These are phyloP conservation scores for Goniozus legneri DNA, from an alignment of 1,140 invertebrate genomes.

Conservation along the genomic window DNA sequence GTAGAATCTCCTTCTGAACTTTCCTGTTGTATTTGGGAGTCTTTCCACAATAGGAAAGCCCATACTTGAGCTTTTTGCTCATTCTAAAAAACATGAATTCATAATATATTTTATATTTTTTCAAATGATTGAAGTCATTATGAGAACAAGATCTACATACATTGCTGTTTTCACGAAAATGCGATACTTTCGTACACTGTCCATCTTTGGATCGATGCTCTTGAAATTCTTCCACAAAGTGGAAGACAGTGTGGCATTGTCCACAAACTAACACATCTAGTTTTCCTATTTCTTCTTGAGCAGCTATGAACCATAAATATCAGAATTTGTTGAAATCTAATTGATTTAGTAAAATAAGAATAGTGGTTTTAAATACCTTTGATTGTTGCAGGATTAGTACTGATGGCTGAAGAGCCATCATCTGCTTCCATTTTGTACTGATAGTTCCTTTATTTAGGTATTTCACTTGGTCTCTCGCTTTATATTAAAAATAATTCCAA, in stretches of 20 bases:
- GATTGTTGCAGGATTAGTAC: slow-evolving; percentile 63
- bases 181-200: slow-evolving; percentile 45
- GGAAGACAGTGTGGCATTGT: slow-evolving; percentile 72
- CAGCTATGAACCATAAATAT: slow-evolving; percentile 50
- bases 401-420: slow-evolving; percentile 63
- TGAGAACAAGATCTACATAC: slow-evolving; percentile 37
- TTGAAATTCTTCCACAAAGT: slow-evolving; percentile 74
- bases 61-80: slow-evolving; percentile 78
- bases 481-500: too few species aligned
- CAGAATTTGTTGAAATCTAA: neutral
- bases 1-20: slow-evolving; percentile 50
- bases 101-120: slow-evolving; percentile 3
- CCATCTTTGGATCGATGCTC: slow-evolving; percentile 57
- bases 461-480: too few species aligned
- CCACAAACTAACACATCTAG: slow-evolving; percentile 78
- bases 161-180: slow-evolving; percentile 47
- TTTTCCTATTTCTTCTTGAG: slow-evolving; percentile 69
- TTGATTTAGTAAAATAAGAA: neutral
- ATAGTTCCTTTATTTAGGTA: too few species aligned
- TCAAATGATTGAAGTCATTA: neutral
- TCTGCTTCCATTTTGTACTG: slow-evolving; percentile 48
- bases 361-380: slow-evolving; percentile 56
- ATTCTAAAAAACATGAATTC: slow-evolving; percentile 53
- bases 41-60: slow-evolving; percentile 80
- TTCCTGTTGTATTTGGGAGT: slow-evolving; percentile 61